These are phyloP conservation scores for Sebastes miniatus DNA, from an alignment of 2,797 vertebrate genomes.

Conservation along the genomic window DNA sequence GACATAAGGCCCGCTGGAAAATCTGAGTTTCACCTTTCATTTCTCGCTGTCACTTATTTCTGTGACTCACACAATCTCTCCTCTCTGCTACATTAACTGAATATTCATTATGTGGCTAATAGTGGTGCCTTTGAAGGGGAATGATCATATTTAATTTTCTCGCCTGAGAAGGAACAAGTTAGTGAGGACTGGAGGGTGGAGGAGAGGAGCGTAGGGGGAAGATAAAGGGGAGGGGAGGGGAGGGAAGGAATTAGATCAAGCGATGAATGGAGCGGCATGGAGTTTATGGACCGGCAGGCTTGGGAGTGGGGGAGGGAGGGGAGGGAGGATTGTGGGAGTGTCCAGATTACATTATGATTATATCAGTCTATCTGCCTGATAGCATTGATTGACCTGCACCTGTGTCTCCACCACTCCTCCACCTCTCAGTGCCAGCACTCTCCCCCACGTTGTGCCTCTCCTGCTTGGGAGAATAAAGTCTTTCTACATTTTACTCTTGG, in stretches of 20 bases:
- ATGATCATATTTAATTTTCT: slow-evolving; percentile 78
- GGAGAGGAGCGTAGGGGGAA: slow-evolving; percentile 40
- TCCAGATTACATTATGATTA: slow-evolving; percentile 72
- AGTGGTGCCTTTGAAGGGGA: slow-evolving; percentile 77
- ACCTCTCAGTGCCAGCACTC: background rate
- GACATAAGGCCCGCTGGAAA: slow-evolving; percentile 13
- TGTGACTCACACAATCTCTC: slow-evolving; percentile 37
- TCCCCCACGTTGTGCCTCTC: background rate
- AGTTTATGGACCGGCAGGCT: slow-evolving; percentile 53
- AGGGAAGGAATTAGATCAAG: slow-evolving; percentile 63
- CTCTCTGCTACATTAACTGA: slow-evolving; percentile 73
- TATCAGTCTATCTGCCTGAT: slow-evolving; percentile 66
- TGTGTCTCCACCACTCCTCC: slow-evolving; percentile 43
- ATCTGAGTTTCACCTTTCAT: slow-evolving; percentile 53
- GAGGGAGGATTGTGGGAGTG: background rate
- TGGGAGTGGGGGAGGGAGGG: background rate
- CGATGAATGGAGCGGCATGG: slow-evolving; percentile 55
- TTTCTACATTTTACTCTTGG: slow-evolving; percentile 31
- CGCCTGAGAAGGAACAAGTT: slow-evolving; percentile 62
- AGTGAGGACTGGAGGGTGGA: slow-evolving; percentile 32
- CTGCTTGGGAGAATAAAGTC: slow-evolving; percentile 12
- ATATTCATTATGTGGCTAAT: slow-evolving; percentile 80
- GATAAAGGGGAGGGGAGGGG: slow-evolving; percentile 58
- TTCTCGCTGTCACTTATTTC: slow-evolving; percentile 55
- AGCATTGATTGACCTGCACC: slow-evolving; percentile 71